Percentiles rank a stretch among this genome's conserved stretches.
Conservation (phyloP, 1,140 invertebrate genomes). For the Heliconius nattereri region DNA sequence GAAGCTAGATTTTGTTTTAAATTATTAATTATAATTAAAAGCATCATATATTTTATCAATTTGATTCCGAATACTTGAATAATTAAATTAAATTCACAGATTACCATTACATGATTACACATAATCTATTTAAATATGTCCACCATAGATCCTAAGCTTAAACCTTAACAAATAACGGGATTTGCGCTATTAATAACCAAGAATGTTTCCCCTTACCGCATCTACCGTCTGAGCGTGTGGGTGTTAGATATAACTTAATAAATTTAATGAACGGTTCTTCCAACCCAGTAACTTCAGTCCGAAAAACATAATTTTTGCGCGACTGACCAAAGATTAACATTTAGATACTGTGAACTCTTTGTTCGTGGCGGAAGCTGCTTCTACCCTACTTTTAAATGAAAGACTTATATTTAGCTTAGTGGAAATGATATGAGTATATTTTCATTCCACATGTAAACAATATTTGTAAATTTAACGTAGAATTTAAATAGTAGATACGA, state of each 20-base stretch:
- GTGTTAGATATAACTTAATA: conserved; percentile 41
- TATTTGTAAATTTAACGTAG: background rate
- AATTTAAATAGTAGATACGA: too few relatives aligned
- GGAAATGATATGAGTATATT: conserved; percentile 17
- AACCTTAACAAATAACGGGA: conserved; percentile 40
- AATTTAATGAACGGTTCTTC: conserved; percentile 71
- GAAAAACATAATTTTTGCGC: conserved; percentile 81
- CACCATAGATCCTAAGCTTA: background rate
- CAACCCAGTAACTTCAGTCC: conserved; percentile 67
- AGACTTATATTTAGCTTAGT: conserved; percentile 28
- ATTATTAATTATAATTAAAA: too few relatives aligned
- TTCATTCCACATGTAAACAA: background rate
- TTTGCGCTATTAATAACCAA: conserved; percentile 43
- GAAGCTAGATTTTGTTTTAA: too few relatives aligned
- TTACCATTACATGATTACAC: background rate
- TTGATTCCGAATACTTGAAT: background rate
- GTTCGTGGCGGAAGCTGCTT: conserved; percentile 61
- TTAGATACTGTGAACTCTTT: conserved; percentile 75
- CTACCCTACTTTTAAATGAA: conserved; percentile 48
- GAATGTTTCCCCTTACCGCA: conserved; percentile 32
- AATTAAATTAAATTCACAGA: background rate
- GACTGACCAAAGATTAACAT: conserved; percentile 78
- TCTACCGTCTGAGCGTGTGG: conserved; percentile 26
- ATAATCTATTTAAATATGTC: conserved; percentile 13
- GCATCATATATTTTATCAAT: background rate